Evolutionary conservation across 92 coral and sea anemone species (phyloP).

Genomic region (Epizoanthus ramosus): DNA sequence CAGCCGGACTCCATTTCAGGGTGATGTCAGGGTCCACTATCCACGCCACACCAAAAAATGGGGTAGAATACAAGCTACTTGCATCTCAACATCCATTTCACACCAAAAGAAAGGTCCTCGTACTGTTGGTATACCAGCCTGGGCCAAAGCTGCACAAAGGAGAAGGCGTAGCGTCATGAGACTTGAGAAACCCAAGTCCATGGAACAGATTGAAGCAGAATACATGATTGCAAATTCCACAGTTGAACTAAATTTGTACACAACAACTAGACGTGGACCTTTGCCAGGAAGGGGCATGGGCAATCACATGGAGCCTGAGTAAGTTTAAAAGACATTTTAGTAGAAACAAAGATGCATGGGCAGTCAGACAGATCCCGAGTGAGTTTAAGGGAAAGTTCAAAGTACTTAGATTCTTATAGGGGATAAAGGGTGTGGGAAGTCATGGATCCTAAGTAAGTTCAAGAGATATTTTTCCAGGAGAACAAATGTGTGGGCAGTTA

Average conservation of each 20-base stretch:
- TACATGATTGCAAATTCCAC: slow-evolving; percentile 78
- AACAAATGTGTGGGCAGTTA: no score
- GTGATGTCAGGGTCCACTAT: slow-evolving; percentile 23
- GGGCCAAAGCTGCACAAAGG: slow-evolving; percentile 97
- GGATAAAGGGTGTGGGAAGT: no score
- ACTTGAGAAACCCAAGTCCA: slow-evolving; percentile 84
- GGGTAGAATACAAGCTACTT: slow-evolving; percentile 8
- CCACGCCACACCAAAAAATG: slow-evolving; percentile 17
- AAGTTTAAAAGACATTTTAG: not conserved
- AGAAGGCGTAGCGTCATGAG: slow-evolving; percentile 71
- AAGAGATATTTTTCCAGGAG: no score
- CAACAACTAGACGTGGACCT: slow-evolving; percentile 74
- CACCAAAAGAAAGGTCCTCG: slow-evolving; percentile 80
- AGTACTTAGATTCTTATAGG: no score
- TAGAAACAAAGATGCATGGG: no score
- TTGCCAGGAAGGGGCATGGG: slow-evolving; percentile 16
- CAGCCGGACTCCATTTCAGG: not conserved
- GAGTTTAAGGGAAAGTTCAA: no score
- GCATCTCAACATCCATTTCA: slow-evolving; percentile 61
- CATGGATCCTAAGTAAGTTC: no score
- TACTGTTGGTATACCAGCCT: slow-evolving; percentile 96
- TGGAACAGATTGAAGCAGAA: slow-evolving; percentile 87
- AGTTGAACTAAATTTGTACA: slow-evolving; percentile 73
- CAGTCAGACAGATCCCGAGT: no score
- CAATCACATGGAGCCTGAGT: slow-evolving; percentile 10